Percentiles rank a stretch among this genome's conserved stretches.
Conservation (phyloP, 1,140 invertebrate species). For the Macrotrachela quadricornifera region DNA sequence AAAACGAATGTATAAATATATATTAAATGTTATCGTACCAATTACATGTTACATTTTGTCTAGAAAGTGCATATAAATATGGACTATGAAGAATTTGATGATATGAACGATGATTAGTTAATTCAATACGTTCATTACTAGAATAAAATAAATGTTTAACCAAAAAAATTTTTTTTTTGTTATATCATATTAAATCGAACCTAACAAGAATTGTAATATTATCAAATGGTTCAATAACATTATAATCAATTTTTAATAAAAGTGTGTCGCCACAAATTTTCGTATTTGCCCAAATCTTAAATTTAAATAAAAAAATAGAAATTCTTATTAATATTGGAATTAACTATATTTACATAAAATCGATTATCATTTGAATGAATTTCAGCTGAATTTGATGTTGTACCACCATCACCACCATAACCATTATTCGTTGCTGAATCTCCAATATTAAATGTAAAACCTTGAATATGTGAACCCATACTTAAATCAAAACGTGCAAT, state of each 20-base stretch:
- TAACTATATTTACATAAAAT: background rate
- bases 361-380: slow-evolving; percentile 7
- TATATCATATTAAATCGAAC: too few species aligned
- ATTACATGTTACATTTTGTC: slow-evolving; percentile 8
- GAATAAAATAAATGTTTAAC: too few species aligned
- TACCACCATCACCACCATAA: slow-evolving; percentile 6
- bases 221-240: background rate
- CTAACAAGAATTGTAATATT: background rate
- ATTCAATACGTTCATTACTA: slow-evolving; percentile 5
- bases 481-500: slow-evolving; percentile 5
- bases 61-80: slow-evolving; percentile 2
- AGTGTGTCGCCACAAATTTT: slow-evolving; percentile 8
- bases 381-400: slow-evolving; percentile 7
- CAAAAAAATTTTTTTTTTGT: too few species aligned
- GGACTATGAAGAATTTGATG: background rate
- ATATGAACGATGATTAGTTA: slow-evolving; percentile 2
- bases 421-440: slow-evolving; percentile 8
- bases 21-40: background rate
- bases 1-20: too few species aligned
- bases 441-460: slow-evolving; percentile 9
- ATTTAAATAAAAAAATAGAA: background rate
- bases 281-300: background rate
- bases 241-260: slow-evolving; percentile 7
- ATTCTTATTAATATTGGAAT: too few species aligned
- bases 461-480: background rate